phyloP scores from a whole-genome alignment of 35 echinoderm and acorn worm species.

The Patiria miniata region DNA sequence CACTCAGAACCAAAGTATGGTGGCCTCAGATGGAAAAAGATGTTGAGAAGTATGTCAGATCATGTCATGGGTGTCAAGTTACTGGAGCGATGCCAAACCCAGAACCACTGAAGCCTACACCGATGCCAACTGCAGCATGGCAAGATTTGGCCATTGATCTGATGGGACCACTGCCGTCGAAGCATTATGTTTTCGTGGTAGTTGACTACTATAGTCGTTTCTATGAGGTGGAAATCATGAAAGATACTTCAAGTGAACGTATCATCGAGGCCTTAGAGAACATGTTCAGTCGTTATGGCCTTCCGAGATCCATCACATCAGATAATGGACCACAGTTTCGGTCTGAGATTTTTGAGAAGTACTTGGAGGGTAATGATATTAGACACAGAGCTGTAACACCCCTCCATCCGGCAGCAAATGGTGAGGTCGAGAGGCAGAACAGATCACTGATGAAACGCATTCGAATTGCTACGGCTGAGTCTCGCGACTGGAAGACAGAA shows the following conservation, averaged over 20 bases:
- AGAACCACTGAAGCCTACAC: conserved; percentile 52
- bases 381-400: conserved; percentile 52
- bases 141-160: conserved; percentile 64
- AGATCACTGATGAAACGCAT: conserved; percentile 36
- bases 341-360: conserved; percentile 36
- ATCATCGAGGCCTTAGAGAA: conserved; percentile 57
- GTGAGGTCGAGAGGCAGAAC: conserved; percentile 64
- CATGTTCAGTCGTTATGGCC: conserved; percentile 52
- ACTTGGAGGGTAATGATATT: conserved; percentile 32
- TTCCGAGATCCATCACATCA: conserved; percentile 58
- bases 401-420: conserved; percentile 52
- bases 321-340: conserved; percentile 64
- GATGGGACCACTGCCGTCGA: conserved; percentile 57
- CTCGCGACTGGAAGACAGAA: conserved; percentile 60
- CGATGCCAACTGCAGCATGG: conserved; percentile 58
- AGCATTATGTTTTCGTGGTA: conserved; percentile 63
- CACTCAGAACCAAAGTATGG: conserved; percentile 67
- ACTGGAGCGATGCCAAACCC: conserved; percentile 47
- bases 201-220: conserved; percentile 74
- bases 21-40: conserved; percentile 74
- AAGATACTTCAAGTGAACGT: conserved; percentile 34
- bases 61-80: conserved; percentile 71
- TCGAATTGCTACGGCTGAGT: conserved; percentile 34
- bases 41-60: conserved; percentile 51
- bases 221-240: conserved; percentile 50